A percentile compares a stretch with the other conserved stretches of the same genome.
phyloP scores from a whole-genome alignment of 2,113 vertebrate species.

The Litocranius walleri region DNA sequence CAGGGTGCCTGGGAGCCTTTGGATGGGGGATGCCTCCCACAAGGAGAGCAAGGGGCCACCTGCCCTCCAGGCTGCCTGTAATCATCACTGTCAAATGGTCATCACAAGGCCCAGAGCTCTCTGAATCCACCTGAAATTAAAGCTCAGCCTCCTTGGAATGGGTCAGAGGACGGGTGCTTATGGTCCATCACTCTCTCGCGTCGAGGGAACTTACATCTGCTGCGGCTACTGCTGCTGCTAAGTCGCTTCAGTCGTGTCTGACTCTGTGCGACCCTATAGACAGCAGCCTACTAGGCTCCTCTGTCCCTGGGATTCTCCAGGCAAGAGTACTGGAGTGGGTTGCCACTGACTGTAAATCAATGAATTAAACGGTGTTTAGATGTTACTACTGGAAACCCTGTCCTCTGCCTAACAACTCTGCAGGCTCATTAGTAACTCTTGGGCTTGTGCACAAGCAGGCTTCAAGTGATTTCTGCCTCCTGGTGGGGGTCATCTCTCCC shows the following conservation, averaged over 20 bases:
- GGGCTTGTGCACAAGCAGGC: conserved; percentile 50
- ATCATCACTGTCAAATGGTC: conserved; percentile 35
- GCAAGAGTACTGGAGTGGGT: too few species aligned
- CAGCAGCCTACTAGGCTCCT: too few species aligned
- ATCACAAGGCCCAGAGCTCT: background rate
- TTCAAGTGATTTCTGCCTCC: conserved; percentile 67
- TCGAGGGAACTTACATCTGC: conserved; percentile 68
- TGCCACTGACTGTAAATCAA: conserved; percentile 54
- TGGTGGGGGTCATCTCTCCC: background rate
- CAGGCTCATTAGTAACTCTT: conserved; percentile 63
- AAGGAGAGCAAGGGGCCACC: background rate
- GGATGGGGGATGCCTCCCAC: background rate
- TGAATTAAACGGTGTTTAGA: conserved; percentile 74
- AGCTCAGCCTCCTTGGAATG: conserved; percentile 30
- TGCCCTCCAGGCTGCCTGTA: background rate
- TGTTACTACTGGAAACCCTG: conserved; percentile 51
- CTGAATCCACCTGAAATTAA: conserved; percentile 50
- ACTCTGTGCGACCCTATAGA: too few species aligned
- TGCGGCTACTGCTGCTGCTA: background rate
- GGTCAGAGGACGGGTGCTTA: conserved; percentile 19
- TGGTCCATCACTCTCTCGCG: background rate
- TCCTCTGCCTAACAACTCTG: conserved; percentile 71
- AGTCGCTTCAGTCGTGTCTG: too few species aligned
- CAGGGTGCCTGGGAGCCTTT: background rate
- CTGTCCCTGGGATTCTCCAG: too few species aligned